These are phyloP conservation scores for Tribolium madens DNA, from an alignment of 1,140 invertebrate species.

Conservation along the genomic window DNA sequence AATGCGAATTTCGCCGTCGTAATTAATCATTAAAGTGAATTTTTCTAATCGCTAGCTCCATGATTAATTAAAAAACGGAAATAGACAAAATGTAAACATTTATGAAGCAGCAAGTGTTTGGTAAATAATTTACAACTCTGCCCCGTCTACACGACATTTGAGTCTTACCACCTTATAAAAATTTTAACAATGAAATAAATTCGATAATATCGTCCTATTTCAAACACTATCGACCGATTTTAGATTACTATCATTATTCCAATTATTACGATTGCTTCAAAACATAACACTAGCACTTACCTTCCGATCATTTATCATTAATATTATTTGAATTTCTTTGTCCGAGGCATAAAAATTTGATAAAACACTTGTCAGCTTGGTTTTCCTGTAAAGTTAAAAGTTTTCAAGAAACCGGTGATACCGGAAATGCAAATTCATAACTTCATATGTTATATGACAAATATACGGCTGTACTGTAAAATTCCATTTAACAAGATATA, in stretches of 20 bases:
- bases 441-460: conserved; percentile 8
- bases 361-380: not conserved
- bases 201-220: conserved; percentile 31
- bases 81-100: conserved; percentile 19
- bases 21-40: not conserved
- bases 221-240: conserved; percentile 3
- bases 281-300: conserved; percentile 3
- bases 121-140: conserved; percentile 15
- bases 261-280: conserved; percentile 3
- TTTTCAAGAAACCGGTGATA: conserved; percentile 9
- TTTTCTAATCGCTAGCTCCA: not conserved
- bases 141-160: conserved; percentile 8
- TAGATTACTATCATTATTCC: conserved; percentile 22
- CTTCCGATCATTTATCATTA: not conserved
- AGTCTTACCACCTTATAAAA: conserved; percentile 26
- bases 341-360: not conserved
- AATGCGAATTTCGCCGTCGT: not conserved
- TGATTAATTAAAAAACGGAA: not conserved
- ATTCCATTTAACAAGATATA: conserved; percentile 4
- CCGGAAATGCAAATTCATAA: conserved; percentile 26
- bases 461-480: not conserved
- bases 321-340: not conserved
- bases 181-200: conserved; percentile 19
- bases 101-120: conserved; percentile 19
- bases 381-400: too few relatives aligned